Percentiles rank a stretch among this genome's conserved stretches.
Evolutionary conservation across 2,797 vertebrate species (phyloP).

Genomic region (Argyrosomus regius): DNA sequence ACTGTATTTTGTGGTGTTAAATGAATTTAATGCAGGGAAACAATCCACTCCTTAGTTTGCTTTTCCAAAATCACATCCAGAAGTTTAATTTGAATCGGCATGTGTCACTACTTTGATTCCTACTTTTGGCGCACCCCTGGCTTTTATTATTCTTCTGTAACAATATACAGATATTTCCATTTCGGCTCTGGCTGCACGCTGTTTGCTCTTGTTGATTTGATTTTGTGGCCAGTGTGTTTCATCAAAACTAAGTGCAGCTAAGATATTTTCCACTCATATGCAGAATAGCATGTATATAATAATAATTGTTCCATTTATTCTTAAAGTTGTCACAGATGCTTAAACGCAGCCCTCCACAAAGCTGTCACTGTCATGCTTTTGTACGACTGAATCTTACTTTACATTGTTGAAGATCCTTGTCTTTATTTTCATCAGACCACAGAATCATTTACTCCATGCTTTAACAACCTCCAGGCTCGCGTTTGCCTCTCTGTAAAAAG

Average conservation of each 20-base stretch:
- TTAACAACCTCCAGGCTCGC: background rate
- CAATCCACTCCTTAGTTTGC: background rate
- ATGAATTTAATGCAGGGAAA: background rate
- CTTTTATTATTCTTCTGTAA: background rate
- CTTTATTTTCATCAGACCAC: constrained; percentile 14
- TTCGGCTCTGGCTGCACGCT: background rate
- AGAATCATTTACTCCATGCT: background rate
- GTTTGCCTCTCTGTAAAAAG: constrained; percentile 1
- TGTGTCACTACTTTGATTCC: background rate
- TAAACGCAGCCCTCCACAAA: background rate
- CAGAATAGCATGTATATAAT: background rate
- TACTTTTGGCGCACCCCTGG: background rate
- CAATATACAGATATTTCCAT: background rate
- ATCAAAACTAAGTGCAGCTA: background rate
- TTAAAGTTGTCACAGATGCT: background rate
- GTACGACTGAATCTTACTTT: background rate
- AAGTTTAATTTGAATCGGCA: background rate
- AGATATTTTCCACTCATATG: background rate
- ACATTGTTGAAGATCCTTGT: constrained; percentile 8
- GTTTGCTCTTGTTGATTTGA: background rate
- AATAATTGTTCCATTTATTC: background rate
- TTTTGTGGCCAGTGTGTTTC: background rate
- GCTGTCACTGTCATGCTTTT: background rate
- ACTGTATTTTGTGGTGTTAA: background rate
- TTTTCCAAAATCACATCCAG: background rate